phyloP scores from a whole-genome alignment of 2,888 invertebrate genomes.

The Pegoplata infirma region DNA sequence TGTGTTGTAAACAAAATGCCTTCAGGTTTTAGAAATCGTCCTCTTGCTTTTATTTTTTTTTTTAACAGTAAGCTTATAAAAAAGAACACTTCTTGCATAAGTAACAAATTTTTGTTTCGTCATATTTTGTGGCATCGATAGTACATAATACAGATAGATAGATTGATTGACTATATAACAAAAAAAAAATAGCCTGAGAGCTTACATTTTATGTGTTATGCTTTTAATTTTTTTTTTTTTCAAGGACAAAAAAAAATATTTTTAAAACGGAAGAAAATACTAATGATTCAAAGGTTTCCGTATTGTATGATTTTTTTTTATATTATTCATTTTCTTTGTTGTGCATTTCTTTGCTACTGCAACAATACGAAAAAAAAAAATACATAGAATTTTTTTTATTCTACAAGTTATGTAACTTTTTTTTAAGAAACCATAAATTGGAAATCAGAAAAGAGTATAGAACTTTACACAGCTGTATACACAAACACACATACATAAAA shows the following conservation, averaged over 20 bases:
- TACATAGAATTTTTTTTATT: slow-evolving; percentile 28
- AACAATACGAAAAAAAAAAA: background rate
- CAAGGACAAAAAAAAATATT: slow-evolving; percentile 33
- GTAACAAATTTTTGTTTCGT: no score
- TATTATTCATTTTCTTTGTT: slow-evolving; percentile 19
- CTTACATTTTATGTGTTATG: background rate
- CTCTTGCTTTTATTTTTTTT: no score
- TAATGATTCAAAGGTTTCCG: slow-evolving; percentile 63
- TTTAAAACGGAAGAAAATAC: slow-evolving; percentile 54
- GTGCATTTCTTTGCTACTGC: slow-evolving; percentile 37
- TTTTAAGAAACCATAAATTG: slow-evolving; percentile 49
- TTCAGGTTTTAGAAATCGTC: no score
- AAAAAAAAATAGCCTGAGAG: slow-evolving; percentile 19
- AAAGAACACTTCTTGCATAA: no score
- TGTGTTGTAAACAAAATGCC: no score
- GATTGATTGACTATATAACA: slow-evolving; percentile 55
- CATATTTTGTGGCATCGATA: slow-evolving; percentile 37
- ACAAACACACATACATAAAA: background rate
- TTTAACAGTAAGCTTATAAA: no score
- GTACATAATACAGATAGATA: slow-evolving; percentile 40
- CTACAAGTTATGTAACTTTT: background rate
- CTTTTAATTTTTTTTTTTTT: no score
- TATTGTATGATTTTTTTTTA: slow-evolving; percentile 44
- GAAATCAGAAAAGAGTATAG: slow-evolving; percentile 21
- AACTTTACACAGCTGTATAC: no score